These are phyloP conservation scores for Ypsolopha scabrella DNA, from an alignment of 2,888 invertebrate genomes.

Conservation along the genomic window DNA sequence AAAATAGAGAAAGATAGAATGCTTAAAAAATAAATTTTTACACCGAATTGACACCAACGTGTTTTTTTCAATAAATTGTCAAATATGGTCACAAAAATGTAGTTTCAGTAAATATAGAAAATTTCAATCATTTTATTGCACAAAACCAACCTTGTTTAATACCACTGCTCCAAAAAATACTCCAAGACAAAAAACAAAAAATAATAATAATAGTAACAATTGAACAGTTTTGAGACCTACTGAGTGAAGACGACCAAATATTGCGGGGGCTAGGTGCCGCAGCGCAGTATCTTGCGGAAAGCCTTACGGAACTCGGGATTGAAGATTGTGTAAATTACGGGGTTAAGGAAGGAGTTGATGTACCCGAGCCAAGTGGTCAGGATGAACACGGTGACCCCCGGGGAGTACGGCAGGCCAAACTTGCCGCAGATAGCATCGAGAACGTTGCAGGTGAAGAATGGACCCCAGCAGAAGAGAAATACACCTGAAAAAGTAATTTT, in stretches of 20 bases:
- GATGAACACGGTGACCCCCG: slow-evolving; percentile 91
- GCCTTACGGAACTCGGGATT: slow-evolving; percentile 99
- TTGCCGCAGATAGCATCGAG: slow-evolving; percentile 97
- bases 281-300: slow-evolving; percentile 91
- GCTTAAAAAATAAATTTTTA: too few species aligned
- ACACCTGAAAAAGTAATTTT: slow-evolving; percentile 78
- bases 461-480: slow-evolving; percentile 98
- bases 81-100: too few species aligned
- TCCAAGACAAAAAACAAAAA: not conserved
- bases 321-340: slow-evolving; percentile 94
- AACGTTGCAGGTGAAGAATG: slow-evolving; percentile 98
- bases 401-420: slow-evolving; percentile 80
- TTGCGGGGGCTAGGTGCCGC: slow-evolving; percentile 68
- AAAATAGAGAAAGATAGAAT: too few species aligned
- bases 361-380: slow-evolving; percentile 98
- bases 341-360: slow-evolving; percentile 95
- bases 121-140: not conserved
- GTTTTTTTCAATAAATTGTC: too few species aligned
- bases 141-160: not conserved
- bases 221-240: slow-evolving; percentile 11
- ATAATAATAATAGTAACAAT: not conserved
- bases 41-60: too few species aligned
- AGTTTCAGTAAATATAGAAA: too few species aligned
- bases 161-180: not conserved
- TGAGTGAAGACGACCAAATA: slow-evolving; percentile 59